phyloP scores from a whole-genome alignment of 2,797 vertebrate species.

The Lagocephalus sceleratus region DNA sequence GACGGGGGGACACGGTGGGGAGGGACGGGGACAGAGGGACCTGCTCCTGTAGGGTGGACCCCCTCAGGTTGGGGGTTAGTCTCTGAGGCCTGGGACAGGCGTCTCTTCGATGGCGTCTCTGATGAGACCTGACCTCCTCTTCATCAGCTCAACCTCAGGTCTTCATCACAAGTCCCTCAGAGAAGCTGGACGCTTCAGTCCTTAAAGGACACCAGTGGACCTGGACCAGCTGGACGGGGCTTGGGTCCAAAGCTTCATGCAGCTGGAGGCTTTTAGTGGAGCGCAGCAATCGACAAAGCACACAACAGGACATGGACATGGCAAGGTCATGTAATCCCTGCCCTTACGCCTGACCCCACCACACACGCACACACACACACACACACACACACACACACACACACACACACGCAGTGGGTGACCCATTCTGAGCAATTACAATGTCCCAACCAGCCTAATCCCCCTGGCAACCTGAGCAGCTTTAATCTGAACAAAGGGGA shows the following conservation, averaged over 20 bases:
- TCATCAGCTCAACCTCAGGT: too few species aligned
- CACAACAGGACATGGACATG: conserved; percentile 26
- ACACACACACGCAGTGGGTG: conserved; percentile 7
- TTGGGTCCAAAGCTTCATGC: conserved; percentile 15
- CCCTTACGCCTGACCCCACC: conserved; percentile 27
- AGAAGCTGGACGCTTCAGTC: too few species aligned
- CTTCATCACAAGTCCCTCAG: too few species aligned
- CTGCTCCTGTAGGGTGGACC: too few species aligned
- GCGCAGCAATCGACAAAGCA: conserved; percentile 23
- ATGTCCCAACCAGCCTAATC: conserved; percentile 51
- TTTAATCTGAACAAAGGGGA: conserved; percentile 69
- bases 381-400: conserved; percentile 11
- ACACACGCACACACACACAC: conserved; percentile 26
- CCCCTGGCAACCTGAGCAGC: conserved; percentile 51
- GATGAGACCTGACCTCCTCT: too few species aligned
- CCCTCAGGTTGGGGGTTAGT: too few species aligned
- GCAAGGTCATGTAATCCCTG: conserved; percentile 52
- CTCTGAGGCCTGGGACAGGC: too few species aligned
- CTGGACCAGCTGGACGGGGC: too few species aligned
- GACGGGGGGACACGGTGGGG: too few species aligned
- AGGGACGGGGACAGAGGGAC: too few species aligned
- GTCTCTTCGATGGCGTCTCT: too few species aligned
- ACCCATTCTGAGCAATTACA: conserved; percentile 49
- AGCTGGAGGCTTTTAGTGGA: conserved; percentile 21
- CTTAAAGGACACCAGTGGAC: too few species aligned